Evolutionary conservation across 2,797 vertebrate genomes (phyloP), one percentile per base, ranked within the genome.

Genomic region (Margarornis squamiger): DNA sequence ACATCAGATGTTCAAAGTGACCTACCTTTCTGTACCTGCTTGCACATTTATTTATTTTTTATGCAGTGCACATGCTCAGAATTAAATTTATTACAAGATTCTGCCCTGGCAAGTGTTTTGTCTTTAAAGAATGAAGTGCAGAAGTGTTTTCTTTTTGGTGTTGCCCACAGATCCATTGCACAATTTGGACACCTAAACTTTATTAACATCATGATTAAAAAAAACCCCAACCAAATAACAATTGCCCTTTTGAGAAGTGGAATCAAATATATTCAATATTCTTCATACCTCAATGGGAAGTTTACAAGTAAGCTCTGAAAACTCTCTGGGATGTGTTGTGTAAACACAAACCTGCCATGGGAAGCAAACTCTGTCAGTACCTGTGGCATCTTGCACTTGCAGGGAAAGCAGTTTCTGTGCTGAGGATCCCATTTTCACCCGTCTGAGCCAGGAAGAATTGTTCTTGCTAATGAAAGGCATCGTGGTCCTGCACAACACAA

Each of bases 1-100:
- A 58, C 18, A 46, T 27, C 76, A 70, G 74, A 43, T 34, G 12
- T 45, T 54, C 48, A 48, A 91, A 85, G 43, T 6, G 6, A 88
- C 29, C 19, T 70, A 21, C 14, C 46, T 48, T n/a, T 59, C 58
- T 55, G 12, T 88, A 16, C 32, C 26, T 46, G 14, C 46, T 67
- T 49, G 36, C 70, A 5, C 17, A 12, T 68, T 63, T 62, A 58
- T 46, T 57, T 24, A 41, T 66, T 54, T 76, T 86, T 91, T 22
- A 55, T 88, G 54, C 32, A 78, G 48, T 61, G 17, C 16, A 54
- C 43, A 29, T 58, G 80, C 68, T 94, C 54, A 77, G 85, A 95
- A 92, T 96, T 93, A 77, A 94, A 48, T 92, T 93, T 78, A 24
- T 74, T 95, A 12, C 43, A 86, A 83, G 55, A 73, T n/a, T 95